Conservation (phyloP, 2,113 vertebrate species). For the Pitta sordida region DNA sequence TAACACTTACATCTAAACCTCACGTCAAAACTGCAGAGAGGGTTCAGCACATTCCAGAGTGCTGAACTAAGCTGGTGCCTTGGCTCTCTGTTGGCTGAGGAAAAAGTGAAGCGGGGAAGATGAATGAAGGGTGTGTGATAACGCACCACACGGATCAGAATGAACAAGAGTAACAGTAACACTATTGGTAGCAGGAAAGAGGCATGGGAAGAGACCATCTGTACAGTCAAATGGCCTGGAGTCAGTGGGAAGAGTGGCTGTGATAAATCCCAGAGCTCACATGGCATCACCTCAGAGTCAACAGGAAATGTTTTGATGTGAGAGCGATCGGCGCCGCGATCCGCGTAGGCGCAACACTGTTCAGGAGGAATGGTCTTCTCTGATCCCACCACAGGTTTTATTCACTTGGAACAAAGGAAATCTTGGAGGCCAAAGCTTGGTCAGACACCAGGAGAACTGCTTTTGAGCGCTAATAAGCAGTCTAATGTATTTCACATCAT, state of each 20-base stretch:
- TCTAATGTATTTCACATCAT: not conserved
- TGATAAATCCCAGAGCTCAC: not conserved
- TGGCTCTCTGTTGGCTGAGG: not conserved
- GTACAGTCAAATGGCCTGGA: not conserved
- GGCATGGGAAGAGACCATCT: not conserved
- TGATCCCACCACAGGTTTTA: not conserved
- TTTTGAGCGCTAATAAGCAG: not conserved
- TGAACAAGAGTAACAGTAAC: not conserved
- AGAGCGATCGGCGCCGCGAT: rapidly evolving
- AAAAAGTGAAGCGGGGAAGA: not conserved
- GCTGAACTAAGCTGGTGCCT: not conserved
- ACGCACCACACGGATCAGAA: not conserved
- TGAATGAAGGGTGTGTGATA: no score
- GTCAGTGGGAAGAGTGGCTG: not conserved
- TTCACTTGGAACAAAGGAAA: not conserved
- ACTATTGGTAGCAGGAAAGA: not conserved
- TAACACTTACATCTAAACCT: not conserved
- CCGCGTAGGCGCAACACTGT: rapidly evolving
- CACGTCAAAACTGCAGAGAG: not conserved
- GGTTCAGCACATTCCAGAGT: not conserved
- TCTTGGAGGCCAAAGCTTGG: not conserved
- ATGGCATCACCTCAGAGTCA: not conserved
- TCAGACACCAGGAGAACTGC: not conserved
- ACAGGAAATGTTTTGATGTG: not conserved
- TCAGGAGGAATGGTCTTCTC: not conserved